Evolutionary conservation across 2,797 vertebrate genomes (phyloP).

Genomic region (Selene dorsalis): DNA sequence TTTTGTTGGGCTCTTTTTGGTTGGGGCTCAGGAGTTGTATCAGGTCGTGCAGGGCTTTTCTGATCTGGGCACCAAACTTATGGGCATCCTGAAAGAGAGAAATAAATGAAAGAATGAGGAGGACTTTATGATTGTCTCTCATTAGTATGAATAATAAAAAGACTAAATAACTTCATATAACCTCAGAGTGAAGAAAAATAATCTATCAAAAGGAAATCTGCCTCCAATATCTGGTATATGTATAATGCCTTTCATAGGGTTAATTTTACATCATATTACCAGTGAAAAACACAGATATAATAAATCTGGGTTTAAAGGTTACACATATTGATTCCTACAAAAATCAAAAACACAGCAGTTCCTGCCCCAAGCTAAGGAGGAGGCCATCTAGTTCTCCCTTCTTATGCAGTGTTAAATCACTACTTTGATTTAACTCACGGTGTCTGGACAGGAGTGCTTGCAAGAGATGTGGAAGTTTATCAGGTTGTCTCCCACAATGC

Average conservation of each 20-base stretch:
- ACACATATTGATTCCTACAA: not conserved
- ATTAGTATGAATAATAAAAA: not conserved
- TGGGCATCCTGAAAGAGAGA: slow-evolving; percentile 83
- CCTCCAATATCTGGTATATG: no score
- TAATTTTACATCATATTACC: no score
- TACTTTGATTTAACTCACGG: slow-evolving; percentile 80
- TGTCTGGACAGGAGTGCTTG: slow-evolving; percentile 89
- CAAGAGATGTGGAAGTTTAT: slow-evolving; percentile 92
- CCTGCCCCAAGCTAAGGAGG: not conserved
- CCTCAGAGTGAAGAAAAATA: not conserved
- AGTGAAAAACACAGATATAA: no score
- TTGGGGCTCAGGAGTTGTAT: slow-evolving; percentile 81
- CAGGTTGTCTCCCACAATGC: slow-evolving; percentile 85
- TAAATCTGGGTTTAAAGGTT: no score
- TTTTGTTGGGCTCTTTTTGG: slow-evolving; percentile 64
- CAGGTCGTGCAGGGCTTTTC: slow-evolving; percentile 84
- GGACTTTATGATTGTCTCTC: not conserved
- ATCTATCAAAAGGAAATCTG: no score
- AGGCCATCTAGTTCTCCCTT: not conserved
- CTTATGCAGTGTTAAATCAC: not conserved
- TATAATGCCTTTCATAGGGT: no score
- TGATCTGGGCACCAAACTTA: slow-evolving; percentile 85
- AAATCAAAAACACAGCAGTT: not conserved
- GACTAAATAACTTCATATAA: not conserved
- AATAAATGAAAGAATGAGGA: not conserved